Evolutionary conservation across 2,797 vertebrate genomes (phyloP), one percentile per base, ranked within the genome.

Genomic region (Potorous gilbertii): DNA sequence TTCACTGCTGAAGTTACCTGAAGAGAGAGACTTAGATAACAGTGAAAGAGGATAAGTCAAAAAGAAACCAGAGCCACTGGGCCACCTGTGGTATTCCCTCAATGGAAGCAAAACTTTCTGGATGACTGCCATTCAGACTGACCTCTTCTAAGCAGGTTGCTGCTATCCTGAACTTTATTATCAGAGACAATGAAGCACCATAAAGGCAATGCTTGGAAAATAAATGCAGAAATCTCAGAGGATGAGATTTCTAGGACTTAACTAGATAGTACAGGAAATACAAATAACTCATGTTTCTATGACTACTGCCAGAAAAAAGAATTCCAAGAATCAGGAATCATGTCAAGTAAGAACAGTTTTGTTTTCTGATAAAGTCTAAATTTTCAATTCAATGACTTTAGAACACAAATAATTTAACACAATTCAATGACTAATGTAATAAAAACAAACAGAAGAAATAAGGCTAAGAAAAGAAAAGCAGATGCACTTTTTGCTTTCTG

Each of bases 11-110:
- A 91, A 96, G 96, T 98, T 98, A 98, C 97, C 93, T 54, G 96
- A 93, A 97, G 96, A 94, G 96, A 95, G 95, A 91, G 92, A 34
- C 5, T 54, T 92, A 96, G 98, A 98, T 98, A 97, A 98, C 95
- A 54, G 59, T 66, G 98, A 97, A 97, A 98, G 97, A 96, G 4
- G 97, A 98, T 95, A 94, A 96, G 62, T 92, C 29, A 96, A 91
- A 91, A 93, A 95, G 98, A 98, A 97, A 97, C 95, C 93, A 29
- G 97, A 98, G 94, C 96, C 95, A 95, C 93, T 56, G 21, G 92
- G 96, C 96, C 96, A 97, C 90, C 97, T 55, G 95, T 28, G 50
- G 93, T 62, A 16, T 59, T 95, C 29, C 93, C 94, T 96, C 59
- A 55, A 2, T 59, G 92, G 94, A 91, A 96, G 96, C 94, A 97